phyloP scores from a whole-genome alignment of 2,113 vertebrate species.

The Ginglymostoma cirratum region DNA sequence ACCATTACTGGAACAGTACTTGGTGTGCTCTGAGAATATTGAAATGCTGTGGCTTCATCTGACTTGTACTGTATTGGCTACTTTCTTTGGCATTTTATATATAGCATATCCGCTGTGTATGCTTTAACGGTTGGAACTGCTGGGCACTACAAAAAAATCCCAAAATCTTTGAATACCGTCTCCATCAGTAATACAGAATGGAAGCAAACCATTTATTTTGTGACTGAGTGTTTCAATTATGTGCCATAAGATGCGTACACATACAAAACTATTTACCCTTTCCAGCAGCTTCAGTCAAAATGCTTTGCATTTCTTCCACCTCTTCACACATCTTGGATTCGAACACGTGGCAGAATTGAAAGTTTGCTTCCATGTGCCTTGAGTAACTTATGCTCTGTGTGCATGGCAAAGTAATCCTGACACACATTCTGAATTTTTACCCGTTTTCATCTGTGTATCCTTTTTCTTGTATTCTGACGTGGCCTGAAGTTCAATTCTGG shows the following conservation, averaged over 20 bases:
- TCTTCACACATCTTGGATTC: neutral
- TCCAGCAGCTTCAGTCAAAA: neutral
- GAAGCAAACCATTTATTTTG: neutral
- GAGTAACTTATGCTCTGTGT: neutral
- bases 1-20: neutral
- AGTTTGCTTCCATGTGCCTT: neutral
- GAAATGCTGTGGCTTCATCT: neutral
- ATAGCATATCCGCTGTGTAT: neutral
- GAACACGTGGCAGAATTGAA: too few relatives aligned
- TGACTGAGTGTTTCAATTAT: neutral
- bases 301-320: neutral
- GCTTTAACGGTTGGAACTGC: neutral
- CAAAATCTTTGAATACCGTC: neutral
- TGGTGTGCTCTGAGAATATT: neutral
- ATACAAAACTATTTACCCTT: neutral
- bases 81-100: neutral
- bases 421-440: neutral
- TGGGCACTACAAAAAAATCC: neutral
- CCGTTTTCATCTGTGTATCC: neutral
- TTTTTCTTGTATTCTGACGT: neutral
- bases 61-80: neutral
- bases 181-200: neutral
- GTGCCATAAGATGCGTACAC: neutral
- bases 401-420: neutral
- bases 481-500: neutral